phyloP scores from a whole-genome alignment of 37 sponge, comb jelly and placozoan species.

The Spongilla lacustris region DNA sequence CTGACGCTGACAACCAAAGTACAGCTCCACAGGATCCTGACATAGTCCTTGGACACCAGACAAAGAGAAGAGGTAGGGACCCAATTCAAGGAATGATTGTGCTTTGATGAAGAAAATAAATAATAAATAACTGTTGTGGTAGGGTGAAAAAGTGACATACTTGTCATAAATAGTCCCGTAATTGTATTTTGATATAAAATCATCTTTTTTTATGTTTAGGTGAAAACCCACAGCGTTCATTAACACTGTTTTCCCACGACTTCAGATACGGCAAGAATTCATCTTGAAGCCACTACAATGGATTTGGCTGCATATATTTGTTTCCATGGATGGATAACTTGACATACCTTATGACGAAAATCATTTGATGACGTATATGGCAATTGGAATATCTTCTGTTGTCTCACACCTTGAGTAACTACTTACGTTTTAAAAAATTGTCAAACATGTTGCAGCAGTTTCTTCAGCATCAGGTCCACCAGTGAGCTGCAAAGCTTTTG shows the following conservation, averaged over 20 bases:
- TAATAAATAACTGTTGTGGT: neutral
- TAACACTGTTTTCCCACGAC: slow-evolving; percentile 7
- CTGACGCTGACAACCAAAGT: slow-evolving; percentile 30
- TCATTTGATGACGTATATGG: neutral
- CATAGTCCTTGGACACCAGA: neutral
- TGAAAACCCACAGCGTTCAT: neutral
- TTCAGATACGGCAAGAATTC: slow-evolving; percentile 12
- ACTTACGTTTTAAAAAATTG: neutral
- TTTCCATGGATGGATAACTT: neutral
- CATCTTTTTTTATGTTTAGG: neutral
- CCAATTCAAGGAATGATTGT: neutral
- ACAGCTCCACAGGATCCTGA: slow-evolving; percentile 23
- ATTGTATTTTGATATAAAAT: neutral
- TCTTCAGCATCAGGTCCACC: neutral
- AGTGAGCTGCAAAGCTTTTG: neutral
- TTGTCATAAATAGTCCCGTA: neutral
- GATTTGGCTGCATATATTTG: neutral
- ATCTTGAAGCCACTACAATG: slow-evolving; percentile 28
- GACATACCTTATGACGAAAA: slow-evolving; percentile 3
- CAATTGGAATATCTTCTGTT: neutral
- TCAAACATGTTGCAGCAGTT: neutral
- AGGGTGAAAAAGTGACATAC: neutral
- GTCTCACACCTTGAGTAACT: neutral
- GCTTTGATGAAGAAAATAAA: neutral
- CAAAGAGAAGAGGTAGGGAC: neutral